These are phyloP conservation scores for Allophyes oxyacanthae DNA, from an alignment of 2,888 invertebrate species.

Conservation along the genomic window DNA sequence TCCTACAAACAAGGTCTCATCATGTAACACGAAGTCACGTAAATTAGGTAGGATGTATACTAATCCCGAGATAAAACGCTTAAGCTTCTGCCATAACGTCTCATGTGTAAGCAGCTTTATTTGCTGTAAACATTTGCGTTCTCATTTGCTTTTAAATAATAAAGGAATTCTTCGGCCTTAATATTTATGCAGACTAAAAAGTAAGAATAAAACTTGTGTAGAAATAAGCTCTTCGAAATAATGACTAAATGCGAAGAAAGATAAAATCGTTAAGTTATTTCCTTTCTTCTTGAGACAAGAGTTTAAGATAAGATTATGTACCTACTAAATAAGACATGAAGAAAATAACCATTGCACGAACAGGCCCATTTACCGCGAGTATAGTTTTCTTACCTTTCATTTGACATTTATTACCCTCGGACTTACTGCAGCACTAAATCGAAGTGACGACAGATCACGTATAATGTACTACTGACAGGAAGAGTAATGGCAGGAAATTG, in stretches of 20 bases:
- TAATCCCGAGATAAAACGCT: conserved; percentile 85
- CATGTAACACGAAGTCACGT: conserved; percentile 81
- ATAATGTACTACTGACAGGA: conserved; percentile 34
- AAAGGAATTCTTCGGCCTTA: conserved; percentile 63
- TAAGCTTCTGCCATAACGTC: conserved; percentile 79
- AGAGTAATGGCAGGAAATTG: conserved; percentile 49
- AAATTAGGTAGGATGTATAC: conserved; percentile 84
- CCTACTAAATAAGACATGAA: too few relatives aligned
- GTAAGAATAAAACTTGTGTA: conserved; percentile 22
- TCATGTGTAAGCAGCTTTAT: conserved; percentile 82
- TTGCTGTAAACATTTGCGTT: conserved; percentile 78
- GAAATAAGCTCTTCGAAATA: conserved; percentile 9
- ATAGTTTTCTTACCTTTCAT: conserved; percentile 8
- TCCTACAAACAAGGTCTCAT: conserved; percentile 76
- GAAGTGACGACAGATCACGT: conserved; percentile 33
- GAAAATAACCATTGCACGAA: too few relatives aligned
- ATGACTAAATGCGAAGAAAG: conserved; percentile 1
- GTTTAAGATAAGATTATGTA: too few relatives aligned
- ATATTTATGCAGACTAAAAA: conserved; percentile 43
- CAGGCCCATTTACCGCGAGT: too few relatives aligned
- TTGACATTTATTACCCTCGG: conserved; percentile 17
- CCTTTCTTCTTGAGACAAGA: too few relatives aligned
- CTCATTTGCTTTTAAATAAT: conserved; percentile 70
- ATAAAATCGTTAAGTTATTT: not conserved
- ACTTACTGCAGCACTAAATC: conserved; percentile 16